Base-by-base conservation (phyloP, 2,797 vertebrate species). In the Pygocentrus nattereri region DNA sequence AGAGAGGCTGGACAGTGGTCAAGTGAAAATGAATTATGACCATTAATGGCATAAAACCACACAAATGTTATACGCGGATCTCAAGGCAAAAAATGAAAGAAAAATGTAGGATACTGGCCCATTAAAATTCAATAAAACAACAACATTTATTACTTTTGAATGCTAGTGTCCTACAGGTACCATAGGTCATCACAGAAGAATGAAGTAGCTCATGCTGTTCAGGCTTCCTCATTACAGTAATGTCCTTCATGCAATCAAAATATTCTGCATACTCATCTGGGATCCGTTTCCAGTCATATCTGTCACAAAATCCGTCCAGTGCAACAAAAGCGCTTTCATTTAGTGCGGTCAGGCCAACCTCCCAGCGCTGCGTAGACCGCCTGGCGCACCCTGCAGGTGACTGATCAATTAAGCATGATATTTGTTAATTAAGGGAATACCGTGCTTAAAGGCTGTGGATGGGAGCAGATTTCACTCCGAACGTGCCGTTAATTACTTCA, bases 341-440 rank as follows among this genome's bases (percentile, higher is more conserved):
- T 71, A 79, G 80, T 65, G 25, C 41, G 77, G 64, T 78, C 80
- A 79, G 71, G 75, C 69, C 76, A 71, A 76, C 72, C 79, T 62
- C 74, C 30, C 47, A 61, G 77, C 82, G 81, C 85, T 82, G 84
- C 86, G 67, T 82, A 64, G 76, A 31, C 83, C 50, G 82, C 81
- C 85, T 81, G 59, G 75, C 47, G 71, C 61, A 83, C 90, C 89
- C 88, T 85, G 79, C 86, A 85, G 87, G 87, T 90, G 91, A 91
- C 87, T 89, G 91, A 93, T 93, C 92, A 91, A 93, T 93, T 92
- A 92, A 89, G 90, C 88, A 87, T 92, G 92, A 93, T 89, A 92
- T 93, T 90, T 91, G 92, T 91, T 93, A 92, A 94, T 93, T 92
- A 91, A 88, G 90, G 87, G 89, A 88, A 87, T 89, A 86, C 85